Conservation (phyloP, 2,113 vertebrate species). For the Ariopsis seemanni region DNA sequence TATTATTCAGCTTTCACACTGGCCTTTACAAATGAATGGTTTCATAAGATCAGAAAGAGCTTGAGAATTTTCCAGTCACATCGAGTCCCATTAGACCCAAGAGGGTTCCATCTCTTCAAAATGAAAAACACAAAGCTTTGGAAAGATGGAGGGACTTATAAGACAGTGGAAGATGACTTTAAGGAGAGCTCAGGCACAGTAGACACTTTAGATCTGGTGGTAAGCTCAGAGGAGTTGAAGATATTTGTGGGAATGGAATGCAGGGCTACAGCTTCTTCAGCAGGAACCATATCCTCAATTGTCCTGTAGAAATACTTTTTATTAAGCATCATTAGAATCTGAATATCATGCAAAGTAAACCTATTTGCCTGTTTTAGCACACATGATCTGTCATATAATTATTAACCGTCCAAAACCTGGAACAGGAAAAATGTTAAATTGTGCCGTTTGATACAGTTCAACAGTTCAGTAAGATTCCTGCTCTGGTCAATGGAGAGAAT, state of each 20-base stretch:
- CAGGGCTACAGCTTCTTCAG: slow-evolving; percentile 6
- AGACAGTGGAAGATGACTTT: slow-evolving; percentile 44
- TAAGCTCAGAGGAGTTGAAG: slow-evolving; percentile 64
- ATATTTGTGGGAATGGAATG: slow-evolving; percentile 60
- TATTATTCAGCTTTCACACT: background rate
- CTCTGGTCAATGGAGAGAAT: background rate
- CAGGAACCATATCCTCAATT: slow-evolving; percentile 5
- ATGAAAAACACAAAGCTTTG: background rate
- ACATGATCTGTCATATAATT: background rate
- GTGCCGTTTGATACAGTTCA: background rate
- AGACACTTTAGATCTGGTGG: slow-evolving; percentile 57
- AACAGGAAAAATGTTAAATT: background rate
- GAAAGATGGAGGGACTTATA: slow-evolving; percentile 40
- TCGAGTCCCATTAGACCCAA: background rate
- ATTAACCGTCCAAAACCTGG: background rate
- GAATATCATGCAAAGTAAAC: background rate
- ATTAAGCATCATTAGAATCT: background rate
- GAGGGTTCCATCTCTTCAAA: background rate
- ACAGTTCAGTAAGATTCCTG: background rate
- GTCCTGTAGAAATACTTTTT: background rate
- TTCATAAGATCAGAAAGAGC: background rate
- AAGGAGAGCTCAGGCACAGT: slow-evolving; percentile 53
- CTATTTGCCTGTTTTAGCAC: background rate
- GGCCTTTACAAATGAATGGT: background rate
- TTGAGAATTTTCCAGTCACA: background rate